A percentile compares a stretch with the other conserved stretches of the same genome.
These are phyloP conservation scores for Bufo bufo DNA, from an alignment of 2,113 vertebrate species.

Conservation along the genomic window DNA sequence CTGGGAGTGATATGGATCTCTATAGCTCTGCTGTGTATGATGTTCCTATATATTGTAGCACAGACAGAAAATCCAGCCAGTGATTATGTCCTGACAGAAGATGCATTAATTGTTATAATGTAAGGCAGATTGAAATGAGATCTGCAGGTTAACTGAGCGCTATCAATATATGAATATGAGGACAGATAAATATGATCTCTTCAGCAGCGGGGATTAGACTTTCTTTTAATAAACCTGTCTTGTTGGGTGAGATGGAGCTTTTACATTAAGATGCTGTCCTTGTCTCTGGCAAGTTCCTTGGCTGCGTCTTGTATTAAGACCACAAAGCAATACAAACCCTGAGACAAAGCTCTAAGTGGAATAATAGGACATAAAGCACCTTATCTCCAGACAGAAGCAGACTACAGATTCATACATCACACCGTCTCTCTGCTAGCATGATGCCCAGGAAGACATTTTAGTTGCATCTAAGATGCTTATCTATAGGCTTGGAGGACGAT, in stretches of 20 bases:
- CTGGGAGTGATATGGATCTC: background rate
- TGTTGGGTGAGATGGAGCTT: slow-evolving; percentile 18
- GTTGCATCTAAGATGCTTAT: background rate
- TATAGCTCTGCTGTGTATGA: background rate
- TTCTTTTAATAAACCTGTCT: slow-evolving; percentile 42
- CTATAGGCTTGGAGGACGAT: background rate
- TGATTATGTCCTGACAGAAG: slow-evolving; percentile 12
- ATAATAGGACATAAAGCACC: slow-evolving; percentile 15
- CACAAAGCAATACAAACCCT: background rate
- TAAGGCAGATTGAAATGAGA: slow-evolving; percentile 20
- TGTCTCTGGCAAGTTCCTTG: slow-evolving; percentile 23
- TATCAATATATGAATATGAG: slow-evolving; percentile 15
- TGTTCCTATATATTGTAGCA: background rate
- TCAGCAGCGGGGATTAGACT: background rate
- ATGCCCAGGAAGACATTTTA: background rate
- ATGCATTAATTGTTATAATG: slow-evolving; percentile 23
- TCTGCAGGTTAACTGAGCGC: background rate
- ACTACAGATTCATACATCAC: background rate
- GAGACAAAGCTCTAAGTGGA: slow-evolving; percentile 17
- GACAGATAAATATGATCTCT: background rate
- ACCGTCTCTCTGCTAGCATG: background rate
- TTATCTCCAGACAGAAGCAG: slow-evolving; percentile 20
- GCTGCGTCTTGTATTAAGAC: slow-evolving; percentile 10
- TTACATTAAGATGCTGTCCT: slow-evolving; percentile 33
- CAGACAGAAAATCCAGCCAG: background rate